phyloP scores from a whole-genome alignment of 64 coral and sea anemone genomes.

The Porites australiensis region DNA sequence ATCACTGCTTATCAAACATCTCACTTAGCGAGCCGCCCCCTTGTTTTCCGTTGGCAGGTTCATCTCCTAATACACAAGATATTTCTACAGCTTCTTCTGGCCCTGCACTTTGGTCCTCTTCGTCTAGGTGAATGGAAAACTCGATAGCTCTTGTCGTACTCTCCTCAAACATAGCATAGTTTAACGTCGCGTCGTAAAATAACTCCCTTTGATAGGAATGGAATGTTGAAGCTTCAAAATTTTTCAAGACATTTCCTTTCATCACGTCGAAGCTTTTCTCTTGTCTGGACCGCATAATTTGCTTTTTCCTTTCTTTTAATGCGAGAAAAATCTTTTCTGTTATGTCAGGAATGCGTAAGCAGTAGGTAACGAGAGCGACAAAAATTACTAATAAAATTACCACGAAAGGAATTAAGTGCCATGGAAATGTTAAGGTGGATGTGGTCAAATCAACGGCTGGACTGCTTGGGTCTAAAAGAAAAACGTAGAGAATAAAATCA shows the following conservation, averaged over 20 bases:
- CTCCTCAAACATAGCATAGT: constrained; percentile 22
- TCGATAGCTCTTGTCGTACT: background rate
- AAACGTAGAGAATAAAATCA: background rate
- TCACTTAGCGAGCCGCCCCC: background rate
- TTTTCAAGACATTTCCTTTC: background rate
- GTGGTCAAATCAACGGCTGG: background rate
- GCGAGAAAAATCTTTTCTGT: background rate
- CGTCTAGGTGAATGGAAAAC: constrained; percentile 13
- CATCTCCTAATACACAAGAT: constrained; percentile 10
- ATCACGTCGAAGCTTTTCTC: background rate
- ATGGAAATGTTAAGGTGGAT: constrained; percentile 3
- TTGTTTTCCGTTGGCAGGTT: background rate
- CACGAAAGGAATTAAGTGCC: constrained; percentile 35
- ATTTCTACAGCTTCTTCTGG: constrained; percentile 36
- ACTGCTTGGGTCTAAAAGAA: background rate
- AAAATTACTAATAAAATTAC: background rate
- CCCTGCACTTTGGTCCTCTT: background rate
- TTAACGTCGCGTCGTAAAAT: constrained; percentile 10
- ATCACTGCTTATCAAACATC: constrained; percentile 20
- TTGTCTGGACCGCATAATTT: background rate
- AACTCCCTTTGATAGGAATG: constrained; percentile 42
- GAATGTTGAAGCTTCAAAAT: background rate
- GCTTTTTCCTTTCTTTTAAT: constrained; percentile 6
- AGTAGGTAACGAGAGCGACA: background rate
- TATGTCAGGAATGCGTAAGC: constrained; percentile 11